Evolutionary conservation across 2,888 invertebrate species (phyloP).

Genomic region (Boloria euphrosyne): DNA sequence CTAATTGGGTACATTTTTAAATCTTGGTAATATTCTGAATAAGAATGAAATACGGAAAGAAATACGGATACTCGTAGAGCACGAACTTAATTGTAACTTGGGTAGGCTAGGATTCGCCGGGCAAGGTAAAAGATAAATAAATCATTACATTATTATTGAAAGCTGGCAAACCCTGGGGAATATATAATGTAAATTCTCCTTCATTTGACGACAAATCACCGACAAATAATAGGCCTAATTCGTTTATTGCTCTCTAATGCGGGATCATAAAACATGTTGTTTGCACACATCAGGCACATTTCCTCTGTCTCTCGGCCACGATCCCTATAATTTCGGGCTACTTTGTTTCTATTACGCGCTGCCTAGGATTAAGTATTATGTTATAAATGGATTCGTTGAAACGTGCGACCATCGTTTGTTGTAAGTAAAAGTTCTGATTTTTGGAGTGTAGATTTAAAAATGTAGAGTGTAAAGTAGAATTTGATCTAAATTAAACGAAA

Average conservation of each 20-base stretch:
- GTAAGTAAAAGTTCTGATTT: neutral
- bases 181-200: conserved; percentile 31
- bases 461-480: neutral
- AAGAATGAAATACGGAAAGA: too few species aligned
- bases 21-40: too few species aligned
- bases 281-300: conserved; percentile 54
- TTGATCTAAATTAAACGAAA: too few species aligned
- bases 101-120: too few species aligned
- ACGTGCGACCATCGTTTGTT: neutral
- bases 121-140: too few species aligned
- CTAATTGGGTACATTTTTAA: too few species aligned
- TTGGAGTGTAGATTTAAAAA: conserved; percentile 34
- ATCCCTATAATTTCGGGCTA: conserved; percentile 64
- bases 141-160: too few species aligned
- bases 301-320: conserved; percentile 46
- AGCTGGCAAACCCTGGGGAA: conserved; percentile 20
- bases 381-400: neutral
- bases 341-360: conserved; percentile 62
- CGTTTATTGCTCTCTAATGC: conserved; percentile 69
- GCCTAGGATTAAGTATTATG: neutral
- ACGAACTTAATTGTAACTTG: too few species aligned
- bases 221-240: conserved; percentile 66
- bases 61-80: too few species aligned
- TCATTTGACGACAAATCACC: conserved; percentile 54
- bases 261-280: conserved; percentile 75